These are phyloP conservation scores for Leuciscus idus DNA, from an alignment of 2,113 vertebrate species.

Conservation along the genomic window DNA sequence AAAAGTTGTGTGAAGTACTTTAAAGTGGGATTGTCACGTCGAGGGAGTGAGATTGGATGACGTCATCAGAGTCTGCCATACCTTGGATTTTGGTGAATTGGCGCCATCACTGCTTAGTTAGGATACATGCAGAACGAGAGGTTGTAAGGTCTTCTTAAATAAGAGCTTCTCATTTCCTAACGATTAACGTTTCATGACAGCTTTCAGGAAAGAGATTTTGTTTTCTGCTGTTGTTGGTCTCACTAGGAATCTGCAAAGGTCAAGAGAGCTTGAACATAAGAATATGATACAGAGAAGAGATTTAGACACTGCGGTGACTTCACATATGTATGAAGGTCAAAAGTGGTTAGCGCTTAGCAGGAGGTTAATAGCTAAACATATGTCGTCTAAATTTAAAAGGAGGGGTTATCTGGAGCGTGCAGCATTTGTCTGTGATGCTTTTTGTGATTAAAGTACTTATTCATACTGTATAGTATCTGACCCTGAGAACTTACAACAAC, in stretches of 20 bases:
- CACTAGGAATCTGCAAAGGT: not conserved
- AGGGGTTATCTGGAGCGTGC: conserved; percentile 13
- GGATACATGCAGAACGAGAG: not conserved
- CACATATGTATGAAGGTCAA: conserved; percentile 51
- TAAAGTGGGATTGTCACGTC: too few relatives aligned
- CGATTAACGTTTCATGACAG: not conserved
- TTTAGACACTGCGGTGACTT: conserved; percentile 17
- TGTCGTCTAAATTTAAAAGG: conserved; percentile 45
- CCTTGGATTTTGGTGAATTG: too few relatives aligned
- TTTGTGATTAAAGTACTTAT: conserved; percentile 3
- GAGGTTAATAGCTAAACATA: conserved; percentile 54
- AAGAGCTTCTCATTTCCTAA: not conserved
- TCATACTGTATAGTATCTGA: not conserved
- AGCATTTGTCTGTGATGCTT: conserved; percentile 5
- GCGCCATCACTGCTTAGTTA: too few relatives aligned
- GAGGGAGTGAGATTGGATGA: too few relatives aligned
- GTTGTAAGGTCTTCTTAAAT: not conserved
- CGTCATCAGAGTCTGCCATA: too few relatives aligned
- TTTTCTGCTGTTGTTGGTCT: not conserved
- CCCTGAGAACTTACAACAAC: not conserved
- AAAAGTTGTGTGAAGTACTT: too few relatives aligned
- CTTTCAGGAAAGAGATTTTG: not conserved
- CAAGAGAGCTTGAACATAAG: conserved; percentile 1
- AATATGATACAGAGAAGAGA: not conserved
- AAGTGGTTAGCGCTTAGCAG: conserved; percentile 45